A percentile compares a stretch with the other conserved stretches of the same genome.
These are phyloP conservation scores for Notoglanidium macrostoma DNA, from an alignment of 2,797 vertebrate genomes.

Conservation along the genomic window DNA sequence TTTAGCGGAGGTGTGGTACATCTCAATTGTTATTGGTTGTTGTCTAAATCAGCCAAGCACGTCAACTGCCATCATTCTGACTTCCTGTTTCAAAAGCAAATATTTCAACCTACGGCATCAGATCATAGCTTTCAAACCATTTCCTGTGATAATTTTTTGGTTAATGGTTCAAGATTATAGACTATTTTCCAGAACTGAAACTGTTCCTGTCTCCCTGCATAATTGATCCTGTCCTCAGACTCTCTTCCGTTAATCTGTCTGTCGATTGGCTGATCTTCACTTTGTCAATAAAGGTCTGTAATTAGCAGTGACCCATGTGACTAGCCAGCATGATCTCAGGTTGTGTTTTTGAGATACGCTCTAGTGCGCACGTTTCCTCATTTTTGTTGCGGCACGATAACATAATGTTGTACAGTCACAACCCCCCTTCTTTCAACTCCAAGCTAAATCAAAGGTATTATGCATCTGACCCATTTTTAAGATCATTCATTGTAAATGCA, in stretches of 20 bases:
- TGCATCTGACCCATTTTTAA: not conserved
- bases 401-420: not conserved
- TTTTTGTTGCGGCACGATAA: not conserved
- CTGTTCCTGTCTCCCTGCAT: not conserved
- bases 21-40: not conserved
- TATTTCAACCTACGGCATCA: not conserved
- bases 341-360: constrained; percentile 9
- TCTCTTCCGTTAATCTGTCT: constrained; percentile 42
- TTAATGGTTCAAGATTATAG: not conserved
- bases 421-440: not conserved
- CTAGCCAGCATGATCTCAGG: not conserved
- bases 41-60: not conserved
- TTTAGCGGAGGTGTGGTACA: not conserved
- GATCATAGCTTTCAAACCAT: not conserved
- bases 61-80: not conserved
- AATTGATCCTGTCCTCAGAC: constrained; percentile 28
- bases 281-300: constrained; percentile 45
- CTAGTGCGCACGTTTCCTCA: not conserved
- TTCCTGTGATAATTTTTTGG: too few relatives aligned
- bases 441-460: not conserved
- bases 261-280: constrained; percentile 34
- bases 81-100: not conserved
- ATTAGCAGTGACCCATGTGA: constrained; percentile 43
- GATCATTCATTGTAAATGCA: not conserved
- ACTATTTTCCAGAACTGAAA: not conserved